Base-by-base conservation (phyloP, 53 echinoderm and acorn worm genomes). In the Crossaster papposus region DNA sequence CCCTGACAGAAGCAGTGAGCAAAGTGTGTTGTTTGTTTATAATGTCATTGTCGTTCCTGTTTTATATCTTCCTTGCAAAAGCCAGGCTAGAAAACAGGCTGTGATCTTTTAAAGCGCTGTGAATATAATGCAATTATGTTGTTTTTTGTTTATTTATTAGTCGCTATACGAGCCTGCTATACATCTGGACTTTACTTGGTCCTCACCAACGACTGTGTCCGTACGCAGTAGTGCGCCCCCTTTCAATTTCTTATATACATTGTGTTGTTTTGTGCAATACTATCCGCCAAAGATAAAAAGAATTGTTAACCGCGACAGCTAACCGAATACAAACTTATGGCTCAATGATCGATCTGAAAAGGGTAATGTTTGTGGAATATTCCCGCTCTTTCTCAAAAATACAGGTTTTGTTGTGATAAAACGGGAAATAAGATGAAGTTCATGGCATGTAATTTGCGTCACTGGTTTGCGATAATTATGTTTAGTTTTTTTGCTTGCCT, bases 61-160 rank as follows among this genome's bases (percentile, higher is more conserved):
- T 11, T 68, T 81, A 34, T 62, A 32, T 81, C 32, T 55, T 55
- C 62, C 81, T 4, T 29, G 11, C 17, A 23, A 55, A 58, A 63
- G 65, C 65, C 44, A 33, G 58, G 81, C 23, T 34, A 30, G 2
- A 12, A 58, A 31, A 30, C 51, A 44, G 79, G 52, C n/a, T 44
- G 12, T 23, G 3, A 13, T 33, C 24, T 82, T 64, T 82, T 24
- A 26, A 32, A 63, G 70, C 65, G 84, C 84, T 71, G 84, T 84
- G 84, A 72, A 84, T 84, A 84, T 84, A 36, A 31, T 72, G 84
- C 84, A 53, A 52, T 34, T 12, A 82, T 58, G 36, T 29, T 35
- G 3, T 55, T 63, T 63, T 81, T 26, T 82, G 35, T 23, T 37
- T 82, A 82, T 82, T 82, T 82, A 82, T 82, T 82, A 82, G 82